Percentiles rank a stretch among this genome's conserved stretches.
Evolutionary conservation across 2,888 invertebrate genomes (phyloP).

Genomic region (Xanthorhoe designata): DNA sequence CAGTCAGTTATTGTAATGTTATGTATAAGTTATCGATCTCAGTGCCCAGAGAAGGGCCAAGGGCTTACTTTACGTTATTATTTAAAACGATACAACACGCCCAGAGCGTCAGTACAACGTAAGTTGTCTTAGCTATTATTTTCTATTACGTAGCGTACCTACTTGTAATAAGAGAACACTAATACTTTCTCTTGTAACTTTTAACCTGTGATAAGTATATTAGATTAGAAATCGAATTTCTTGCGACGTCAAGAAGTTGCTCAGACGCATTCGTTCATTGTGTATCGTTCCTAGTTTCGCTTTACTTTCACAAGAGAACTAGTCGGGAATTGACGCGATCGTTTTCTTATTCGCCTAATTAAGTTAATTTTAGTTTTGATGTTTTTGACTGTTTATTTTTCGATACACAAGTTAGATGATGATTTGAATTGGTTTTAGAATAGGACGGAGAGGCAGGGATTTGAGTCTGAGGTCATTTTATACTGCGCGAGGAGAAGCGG

Average conservation of each 20-base stretch:
- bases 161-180: constrained; percentile 82
- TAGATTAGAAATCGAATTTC: constrained; percentile 78
- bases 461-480: constrained; percentile 61
- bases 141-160: constrained; percentile 67
- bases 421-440: constrained; percentile 42
- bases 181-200: constrained; percentile 84
- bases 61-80: constrained; percentile 69
- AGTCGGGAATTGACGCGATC: constrained; percentile 68
- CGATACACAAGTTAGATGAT: constrained; percentile 39
- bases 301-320: constrained; percentile 70
- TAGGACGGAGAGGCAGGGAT: constrained; percentile 47
- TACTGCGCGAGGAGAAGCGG: constrained; percentile 46
- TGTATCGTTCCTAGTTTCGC: constrained; percentile 82
- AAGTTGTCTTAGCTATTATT: constrained; percentile 78
- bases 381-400: constrained; percentile 61
- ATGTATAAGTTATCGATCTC: constrained; percentile 81
- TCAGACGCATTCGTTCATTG: constrained; percentile 69
- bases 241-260: constrained; percentile 77
- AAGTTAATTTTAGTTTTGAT: constrained; percentile 58
- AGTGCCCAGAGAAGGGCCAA: constrained; percentile 73
- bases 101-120: constrained; percentile 67
- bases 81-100: constrained; percentile 63
- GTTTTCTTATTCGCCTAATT: constrained; percentile 66
- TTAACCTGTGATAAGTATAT: constrained; percentile 86
- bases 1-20: constrained; percentile 66